Percentiles rank a stretch among this genome's conserved stretches.
Conservation (phyloP, 2,113 vertebrate species). For the Oceanodroma tethys region DNA sequence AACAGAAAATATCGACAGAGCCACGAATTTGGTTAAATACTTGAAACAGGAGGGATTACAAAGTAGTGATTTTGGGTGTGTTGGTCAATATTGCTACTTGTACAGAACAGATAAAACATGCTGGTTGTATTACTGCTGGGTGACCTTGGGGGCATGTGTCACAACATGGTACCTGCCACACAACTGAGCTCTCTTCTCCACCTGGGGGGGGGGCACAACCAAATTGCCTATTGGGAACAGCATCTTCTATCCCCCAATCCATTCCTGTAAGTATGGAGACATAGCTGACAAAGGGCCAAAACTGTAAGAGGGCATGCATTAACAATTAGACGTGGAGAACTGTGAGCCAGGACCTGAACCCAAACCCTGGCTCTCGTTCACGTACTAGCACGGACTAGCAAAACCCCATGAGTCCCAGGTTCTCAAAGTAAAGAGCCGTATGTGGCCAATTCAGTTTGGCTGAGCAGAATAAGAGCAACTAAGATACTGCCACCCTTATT, state of each 20-base stretch:
- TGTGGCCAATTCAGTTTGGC: neutral
- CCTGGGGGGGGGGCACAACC: rapidly evolving
- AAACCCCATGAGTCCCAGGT: neutral
- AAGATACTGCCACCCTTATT: neutral
- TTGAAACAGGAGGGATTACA: neutral
- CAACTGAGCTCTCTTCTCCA: neutral
- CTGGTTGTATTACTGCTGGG: neutral
- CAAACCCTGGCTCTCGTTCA: neutral
- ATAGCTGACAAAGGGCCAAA: neutral
- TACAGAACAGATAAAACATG: neutral
- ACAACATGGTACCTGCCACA: neutral
- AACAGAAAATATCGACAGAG: neutral
- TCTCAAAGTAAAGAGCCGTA: neutral
- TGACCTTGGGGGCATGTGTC: neutral
- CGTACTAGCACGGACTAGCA: neutral
- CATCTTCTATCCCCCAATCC: neutral
- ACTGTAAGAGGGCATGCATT: neutral
- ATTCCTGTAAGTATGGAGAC: neutral
- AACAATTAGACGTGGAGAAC: neutral
- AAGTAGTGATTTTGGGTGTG: neutral
- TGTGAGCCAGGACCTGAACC: neutral
- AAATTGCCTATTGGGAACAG: neutral
- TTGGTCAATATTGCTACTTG: neutral
- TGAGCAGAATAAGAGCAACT: neutral
- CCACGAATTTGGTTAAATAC: neutral